Evolutionary conservation across 2,113 vertebrate species (phyloP), one percentile per base, ranked within the genome.

Genomic region (Apteryx mantelli): DNA sequence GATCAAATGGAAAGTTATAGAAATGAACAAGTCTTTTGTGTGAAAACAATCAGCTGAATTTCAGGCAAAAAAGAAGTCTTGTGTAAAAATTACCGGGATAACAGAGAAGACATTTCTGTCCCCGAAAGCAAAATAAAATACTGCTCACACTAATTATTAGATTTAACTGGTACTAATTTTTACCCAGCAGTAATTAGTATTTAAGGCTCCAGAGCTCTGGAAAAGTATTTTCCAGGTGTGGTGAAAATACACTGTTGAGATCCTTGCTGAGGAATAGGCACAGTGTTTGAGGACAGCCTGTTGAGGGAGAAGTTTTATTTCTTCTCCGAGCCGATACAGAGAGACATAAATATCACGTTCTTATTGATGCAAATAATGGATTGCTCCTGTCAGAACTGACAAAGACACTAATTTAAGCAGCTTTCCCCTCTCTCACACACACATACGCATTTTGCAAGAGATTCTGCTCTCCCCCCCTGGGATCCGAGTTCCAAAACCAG

Each of bases 301-400:
- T 69, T 82, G 89, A 94, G 79, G 82, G 65, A 88, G 69, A 94
- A 90, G 91, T 96, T 96, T 93, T 69, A 90, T 91, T 93, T 78
- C 79, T 93, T n/a, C 52, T 40, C 82, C 20, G 4, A 75, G 82
- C 71, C 85, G 26, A 3, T 52, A 65, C 0, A 0, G 55, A 83
- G 64, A 90, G 79, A 42, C 82, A 75, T 11, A 95, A 95, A 89
- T 83, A 90, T 52, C 91, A 8, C 61, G 30, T 64, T 93, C 22
- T 88, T 75, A 53, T 44, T 86, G 94, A 95, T 95, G 94, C 88
- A 91, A 91, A 86, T 64, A 96, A 86, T 3, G 28, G 76, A 81
- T 90, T 81, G 85, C 85, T 88, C 32, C 76, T 68, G 56, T 56
- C 88, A 90, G 76, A 65, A 11, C 64, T 36, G 91, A 88, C 94